Percentiles rank a stretch among this genome's conserved stretches.
phyloP scores from a whole-genome alignment of 1,140 invertebrate genomes.

The Ceratoteleas bidentatus region DNA sequence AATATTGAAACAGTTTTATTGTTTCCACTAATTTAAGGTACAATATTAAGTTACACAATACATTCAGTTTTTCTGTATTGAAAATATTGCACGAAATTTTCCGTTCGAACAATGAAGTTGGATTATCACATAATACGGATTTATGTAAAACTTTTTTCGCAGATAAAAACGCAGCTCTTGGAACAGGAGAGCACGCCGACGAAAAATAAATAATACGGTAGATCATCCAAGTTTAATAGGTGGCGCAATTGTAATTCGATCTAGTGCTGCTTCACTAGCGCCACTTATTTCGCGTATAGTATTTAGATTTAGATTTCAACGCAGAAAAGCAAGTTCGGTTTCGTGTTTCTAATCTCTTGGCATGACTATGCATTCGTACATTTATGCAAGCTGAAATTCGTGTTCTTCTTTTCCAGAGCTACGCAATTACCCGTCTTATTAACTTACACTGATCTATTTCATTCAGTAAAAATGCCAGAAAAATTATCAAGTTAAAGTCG shows the following conservation, averaged over 20 bases:
- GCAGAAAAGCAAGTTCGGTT: constrained; percentile 32
- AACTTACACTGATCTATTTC: constrained; percentile 6
- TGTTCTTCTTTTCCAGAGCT: not conserved
- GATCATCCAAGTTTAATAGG: constrained; percentile 13
- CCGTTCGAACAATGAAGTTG: not conserved
- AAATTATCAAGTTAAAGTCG: no score
- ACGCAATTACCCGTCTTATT: constrained; percentile 16
- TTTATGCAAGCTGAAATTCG: constrained; percentile 17
- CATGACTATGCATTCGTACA: constrained; percentile 3
- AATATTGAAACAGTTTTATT: not conserved
- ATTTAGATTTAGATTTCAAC: constrained; percentile 28
- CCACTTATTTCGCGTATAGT: constrained; percentile 8
- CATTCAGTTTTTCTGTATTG: no score
- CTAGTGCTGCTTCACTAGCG: constrained; percentile 17
- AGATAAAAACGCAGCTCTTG: not conserved
- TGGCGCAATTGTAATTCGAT: constrained; percentile 26
- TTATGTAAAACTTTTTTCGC: not conserved
- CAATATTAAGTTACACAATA: no score
- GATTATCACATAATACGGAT: constrained; percentile 6
- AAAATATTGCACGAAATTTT: not conserved
- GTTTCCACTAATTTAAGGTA: no score
- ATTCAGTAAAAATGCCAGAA: not conserved
- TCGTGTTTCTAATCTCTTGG: constrained; percentile 31
- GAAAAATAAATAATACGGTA: constrained; percentile 23
- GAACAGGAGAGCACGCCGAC: not conserved